Evolutionary conservation across 2,113 vertebrate genomes (phyloP).

Genomic region (Pimephales promelas): DNA sequence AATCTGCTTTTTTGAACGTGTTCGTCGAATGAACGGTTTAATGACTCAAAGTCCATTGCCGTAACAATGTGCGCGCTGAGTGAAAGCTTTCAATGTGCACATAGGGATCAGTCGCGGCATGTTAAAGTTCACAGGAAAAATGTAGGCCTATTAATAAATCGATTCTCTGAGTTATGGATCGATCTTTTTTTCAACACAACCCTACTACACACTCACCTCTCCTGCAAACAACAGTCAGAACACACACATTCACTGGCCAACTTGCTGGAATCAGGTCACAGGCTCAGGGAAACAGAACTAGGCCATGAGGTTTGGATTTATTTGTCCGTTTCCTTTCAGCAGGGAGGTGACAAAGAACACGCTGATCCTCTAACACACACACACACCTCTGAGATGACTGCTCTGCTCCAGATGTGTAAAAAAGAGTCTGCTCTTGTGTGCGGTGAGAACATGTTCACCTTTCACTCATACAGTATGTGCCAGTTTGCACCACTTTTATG

Average conservation of each 20-base stretch:
- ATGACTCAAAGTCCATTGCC: no score
- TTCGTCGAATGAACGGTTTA: no score
- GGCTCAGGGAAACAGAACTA: slow-evolving; percentile 34
- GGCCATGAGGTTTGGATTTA: slow-evolving; percentile 44
- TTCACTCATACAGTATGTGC: neutral
- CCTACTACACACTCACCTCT: slow-evolving; percentile 10
- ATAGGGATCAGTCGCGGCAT: no score
- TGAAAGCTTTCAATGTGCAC: no score
- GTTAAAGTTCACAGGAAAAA: no score
- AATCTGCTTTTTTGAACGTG: no score
- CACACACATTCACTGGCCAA: slow-evolving; percentile 28
- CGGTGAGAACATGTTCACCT: slow-evolving; percentile 8
- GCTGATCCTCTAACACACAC: slow-evolving; percentile 10
- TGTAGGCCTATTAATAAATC: no score
- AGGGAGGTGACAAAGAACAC: neutral
- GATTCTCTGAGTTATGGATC: no score
- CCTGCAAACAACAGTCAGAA: slow-evolving; percentile 34
- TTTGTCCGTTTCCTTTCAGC: slow-evolving; percentile 20
- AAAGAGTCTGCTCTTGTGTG: neutral
- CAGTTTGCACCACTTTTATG: neutral
- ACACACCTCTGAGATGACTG: neutral
- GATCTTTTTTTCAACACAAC: no score
- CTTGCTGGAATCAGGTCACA: slow-evolving; percentile 46
- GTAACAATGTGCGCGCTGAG: no score
- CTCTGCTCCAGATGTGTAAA: neutral